These are phyloP conservation scores for Promerops cafer DNA, from an alignment of 2,113 vertebrate genomes.

Conservation along the genomic window DNA sequence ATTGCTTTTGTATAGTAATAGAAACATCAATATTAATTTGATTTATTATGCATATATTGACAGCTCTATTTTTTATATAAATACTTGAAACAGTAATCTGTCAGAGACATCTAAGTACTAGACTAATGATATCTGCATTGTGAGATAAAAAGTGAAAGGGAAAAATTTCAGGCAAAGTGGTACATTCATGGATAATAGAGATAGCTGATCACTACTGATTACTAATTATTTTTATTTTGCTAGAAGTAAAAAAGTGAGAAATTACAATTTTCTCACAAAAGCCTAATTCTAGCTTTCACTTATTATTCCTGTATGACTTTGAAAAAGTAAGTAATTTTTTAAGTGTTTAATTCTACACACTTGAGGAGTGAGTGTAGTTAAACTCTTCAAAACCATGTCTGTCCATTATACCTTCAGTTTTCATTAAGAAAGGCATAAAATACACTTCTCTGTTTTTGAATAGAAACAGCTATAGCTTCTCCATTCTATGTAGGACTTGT, in stretches of 20 bases:
- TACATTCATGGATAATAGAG: background rate
- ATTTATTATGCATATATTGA: background rate
- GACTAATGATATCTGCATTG: background rate
- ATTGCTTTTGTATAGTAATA: background rate
- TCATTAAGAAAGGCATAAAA: background rate
- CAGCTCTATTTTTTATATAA: background rate
- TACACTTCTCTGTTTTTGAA: background rate
- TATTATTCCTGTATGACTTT: background rate
- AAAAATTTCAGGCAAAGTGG: background rate
- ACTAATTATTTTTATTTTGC: background rate
- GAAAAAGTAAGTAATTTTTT: background rate
- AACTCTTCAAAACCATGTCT: background rate
- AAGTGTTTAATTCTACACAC: background rate
- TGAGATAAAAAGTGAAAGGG: background rate
- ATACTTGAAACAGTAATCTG: background rate
- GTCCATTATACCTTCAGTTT: background rate
- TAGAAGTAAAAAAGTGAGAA: rapidly evolving
- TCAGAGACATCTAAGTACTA: background rate
- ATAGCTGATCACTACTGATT: background rate
- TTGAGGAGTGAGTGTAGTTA: background rate
- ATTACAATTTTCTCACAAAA: background rate
- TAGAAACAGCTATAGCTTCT: background rate
- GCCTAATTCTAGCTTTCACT: background rate
- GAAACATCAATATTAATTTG: background rate
- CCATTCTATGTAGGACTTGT: background rate